Percentiles rank a stretch among this genome's conserved stretches.
phyloP scores from a whole-genome alignment of 2,113 vertebrate genomes.

The Rhea pennata region DNA sequence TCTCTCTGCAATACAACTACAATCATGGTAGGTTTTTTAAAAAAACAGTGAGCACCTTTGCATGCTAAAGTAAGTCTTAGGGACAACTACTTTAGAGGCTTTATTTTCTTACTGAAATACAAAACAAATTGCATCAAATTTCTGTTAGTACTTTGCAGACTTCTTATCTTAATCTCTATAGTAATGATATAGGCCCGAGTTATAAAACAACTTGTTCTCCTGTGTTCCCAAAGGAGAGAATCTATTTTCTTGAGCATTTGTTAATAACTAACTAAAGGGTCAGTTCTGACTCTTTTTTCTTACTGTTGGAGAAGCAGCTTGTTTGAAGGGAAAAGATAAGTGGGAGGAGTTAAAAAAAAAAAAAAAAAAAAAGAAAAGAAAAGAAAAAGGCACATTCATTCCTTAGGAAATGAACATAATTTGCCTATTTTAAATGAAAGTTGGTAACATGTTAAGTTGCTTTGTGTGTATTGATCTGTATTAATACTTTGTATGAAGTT shows the following conservation, averaged over 20 bases:
- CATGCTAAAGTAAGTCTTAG: background rate
- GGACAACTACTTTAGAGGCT: background rate
- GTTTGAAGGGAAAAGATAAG: background rate
- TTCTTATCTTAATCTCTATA: background rate
- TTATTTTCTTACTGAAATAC: background rate
- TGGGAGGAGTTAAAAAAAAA: background rate
- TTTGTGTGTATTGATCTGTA: background rate
- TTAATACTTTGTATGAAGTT: background rate
- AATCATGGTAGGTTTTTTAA: too few species aligned
- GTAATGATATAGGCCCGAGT: background rate
- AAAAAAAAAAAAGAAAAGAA: too few species aligned
- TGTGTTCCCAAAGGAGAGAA: background rate
- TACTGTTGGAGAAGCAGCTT: background rate
- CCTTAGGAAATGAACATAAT: background rate
- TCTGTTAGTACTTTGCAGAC: background rate
- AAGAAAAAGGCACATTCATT: background rate
- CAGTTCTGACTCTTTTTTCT: background rate
- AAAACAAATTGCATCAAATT: background rate
- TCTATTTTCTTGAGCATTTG: background rate
- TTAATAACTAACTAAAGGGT: background rate
- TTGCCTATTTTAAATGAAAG: background rate
- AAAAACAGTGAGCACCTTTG: background rate
- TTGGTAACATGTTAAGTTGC: background rate
- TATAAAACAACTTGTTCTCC: background rate
- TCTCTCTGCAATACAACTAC: too few species aligned